Base-by-base conservation (phyloP, 2,888 invertebrate species). In the Phyllotreta cruciferae region DNA sequence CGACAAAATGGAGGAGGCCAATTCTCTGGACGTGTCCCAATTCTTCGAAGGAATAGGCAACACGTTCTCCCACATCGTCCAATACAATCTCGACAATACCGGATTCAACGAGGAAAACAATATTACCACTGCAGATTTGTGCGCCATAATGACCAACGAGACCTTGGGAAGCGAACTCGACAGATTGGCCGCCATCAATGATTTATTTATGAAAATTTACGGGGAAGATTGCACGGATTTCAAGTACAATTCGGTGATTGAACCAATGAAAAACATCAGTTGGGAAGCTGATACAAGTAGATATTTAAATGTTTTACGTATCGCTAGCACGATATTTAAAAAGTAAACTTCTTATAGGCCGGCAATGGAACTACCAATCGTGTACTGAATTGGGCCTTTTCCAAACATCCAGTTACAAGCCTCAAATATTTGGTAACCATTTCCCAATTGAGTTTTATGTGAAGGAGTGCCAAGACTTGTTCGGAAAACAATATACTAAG, bases 361-460 rank as follows among this genome's bases (percentile, higher is more conserved):
- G 96, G 0, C 93, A 93, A 75, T 97, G 97, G 97, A 90, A 87
- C 63, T 97, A 95, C 79, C 97, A 97, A 82, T 96, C 96, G 0
- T 98, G 97, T 78, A 94, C 92, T 0, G 98, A 98, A 80, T 98
- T 97, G 78, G 97, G 96, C 34, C 97, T 93, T 81, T 98, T 90
- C 81, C 97, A 98, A 83, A 92, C 94, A 0, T 94, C 96, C 0
- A 87, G 89, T 0, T 86, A 84, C 3, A 83, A 84, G 62, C 82
- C 83, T 1, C 83, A 86, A 80, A 70, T 80, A 45, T 96, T 96
- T 77, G 92, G 94, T 0, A 84, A 90, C 74, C 82, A 85, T 36
- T 94, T 96, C 70, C 87, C 90, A 0, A 79, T 91, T 0, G 86
- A 90, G 61, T 96, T 91, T 79, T 96, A 90, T 74, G 83, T 90